Evolutionary conservation across 2,113 vertebrate species (phyloP).

Genomic region (Clarias batrachus): DNA sequence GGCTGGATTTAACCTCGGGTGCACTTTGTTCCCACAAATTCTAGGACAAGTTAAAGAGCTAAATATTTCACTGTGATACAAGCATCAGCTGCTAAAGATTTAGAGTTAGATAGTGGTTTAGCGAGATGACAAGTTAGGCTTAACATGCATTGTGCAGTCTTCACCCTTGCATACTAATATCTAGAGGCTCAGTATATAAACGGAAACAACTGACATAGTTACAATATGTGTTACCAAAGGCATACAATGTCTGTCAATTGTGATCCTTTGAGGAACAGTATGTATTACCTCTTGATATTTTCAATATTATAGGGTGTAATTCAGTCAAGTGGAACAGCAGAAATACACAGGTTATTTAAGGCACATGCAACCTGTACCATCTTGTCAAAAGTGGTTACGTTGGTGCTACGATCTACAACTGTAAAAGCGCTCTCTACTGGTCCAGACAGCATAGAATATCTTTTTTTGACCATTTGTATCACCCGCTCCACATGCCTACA

Average conservation of each 20-base stretch:
- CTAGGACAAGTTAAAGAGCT: neutral
- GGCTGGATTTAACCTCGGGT: neutral
- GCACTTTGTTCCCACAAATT: neutral
- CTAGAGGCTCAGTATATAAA: neutral
- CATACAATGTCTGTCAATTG: neutral
- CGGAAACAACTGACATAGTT: neutral
- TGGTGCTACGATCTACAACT: conserved; percentile 61
- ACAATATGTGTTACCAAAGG: neutral
- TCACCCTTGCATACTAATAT: neutral
- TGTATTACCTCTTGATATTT: neutral
- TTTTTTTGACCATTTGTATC: conserved; percentile 69
- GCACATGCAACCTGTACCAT: conserved; percentile 76
- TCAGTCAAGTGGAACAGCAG: conserved; percentile 72
- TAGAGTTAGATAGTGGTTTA: neutral
- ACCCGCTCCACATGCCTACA: conserved; percentile 67
- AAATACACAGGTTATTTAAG: conserved; percentile 79
- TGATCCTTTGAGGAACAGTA: neutral
- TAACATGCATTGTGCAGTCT: neutral
- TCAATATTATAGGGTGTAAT: neutral
- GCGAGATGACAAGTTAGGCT: neutral
- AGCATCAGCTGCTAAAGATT: neutral
- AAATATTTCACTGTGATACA: neutral
- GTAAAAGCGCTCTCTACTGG: conserved; percentile 71
- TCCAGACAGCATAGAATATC: conserved; percentile 71
- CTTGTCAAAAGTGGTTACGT: conserved; percentile 73